A percentile compares a stretch with the other conserved stretches of the same genome.
These are phyloP conservation scores for Protonibea diacanthus DNA, from an alignment of 2,797 vertebrate genomes.

Conservation along the genomic window DNA sequence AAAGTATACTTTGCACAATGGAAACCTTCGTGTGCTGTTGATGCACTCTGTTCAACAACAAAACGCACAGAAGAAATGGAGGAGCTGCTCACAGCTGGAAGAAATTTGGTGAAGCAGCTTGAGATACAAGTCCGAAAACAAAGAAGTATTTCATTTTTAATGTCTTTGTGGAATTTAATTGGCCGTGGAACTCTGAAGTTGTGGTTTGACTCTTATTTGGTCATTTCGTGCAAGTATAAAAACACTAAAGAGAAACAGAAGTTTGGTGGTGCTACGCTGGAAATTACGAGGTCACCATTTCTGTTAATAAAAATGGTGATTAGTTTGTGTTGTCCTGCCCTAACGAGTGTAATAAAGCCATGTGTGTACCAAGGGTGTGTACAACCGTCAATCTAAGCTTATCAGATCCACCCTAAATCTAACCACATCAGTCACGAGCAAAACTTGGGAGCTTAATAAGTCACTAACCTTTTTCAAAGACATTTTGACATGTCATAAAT, in stretches of 20 bases:
- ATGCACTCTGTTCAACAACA: neutral
- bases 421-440: too few relatives aligned
- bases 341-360: neutral
- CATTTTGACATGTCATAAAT: neutral
- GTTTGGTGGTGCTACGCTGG: neutral
- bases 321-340: neutral
- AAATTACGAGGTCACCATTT: neutral
- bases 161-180: neutral
- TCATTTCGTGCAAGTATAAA: neutral
- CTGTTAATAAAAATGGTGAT: neutral
- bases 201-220: neutral
- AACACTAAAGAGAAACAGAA: neutral
- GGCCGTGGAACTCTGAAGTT: neutral
- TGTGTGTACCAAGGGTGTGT: neutral
- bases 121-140: neutral
- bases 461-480: neutral
- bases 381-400: too few relatives aligned
- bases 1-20: neutral
- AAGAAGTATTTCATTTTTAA: neutral
- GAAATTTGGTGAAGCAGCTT: neutral
- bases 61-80: neutral
- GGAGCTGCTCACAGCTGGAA: slow-evolving; percentile 16
- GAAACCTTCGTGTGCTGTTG: too few relatives aligned
- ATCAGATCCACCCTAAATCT: fast-evolving
- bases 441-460: neutral